Conservation (phyloP, 2,113 vertebrate species). For the Pithys albifrons region DNA sequence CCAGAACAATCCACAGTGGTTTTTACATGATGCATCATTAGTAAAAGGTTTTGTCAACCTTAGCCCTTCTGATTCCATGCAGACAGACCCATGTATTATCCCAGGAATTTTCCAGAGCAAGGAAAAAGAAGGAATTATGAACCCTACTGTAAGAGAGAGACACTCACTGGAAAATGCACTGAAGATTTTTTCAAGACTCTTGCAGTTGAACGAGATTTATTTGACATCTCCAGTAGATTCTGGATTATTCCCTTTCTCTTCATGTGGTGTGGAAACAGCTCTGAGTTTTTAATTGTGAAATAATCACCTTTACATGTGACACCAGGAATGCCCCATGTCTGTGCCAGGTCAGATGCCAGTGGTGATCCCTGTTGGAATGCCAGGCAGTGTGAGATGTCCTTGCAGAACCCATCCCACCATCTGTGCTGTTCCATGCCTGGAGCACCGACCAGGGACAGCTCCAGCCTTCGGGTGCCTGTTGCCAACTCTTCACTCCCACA, state of each 20-base stretch:
- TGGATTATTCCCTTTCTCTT: background rate
- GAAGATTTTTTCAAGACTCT: background rate
- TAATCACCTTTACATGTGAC: background rate
- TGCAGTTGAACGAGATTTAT: background rate
- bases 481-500: background rate
- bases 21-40: constrained; percentile 8
- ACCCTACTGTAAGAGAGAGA: background rate
- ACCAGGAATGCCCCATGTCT: background rate
- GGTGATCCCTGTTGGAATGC: background rate
- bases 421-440: background rate
- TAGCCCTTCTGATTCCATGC: background rate
- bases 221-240: background rate
- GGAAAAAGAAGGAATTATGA: background rate
- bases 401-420: background rate
- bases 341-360: background rate
- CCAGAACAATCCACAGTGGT: background rate
- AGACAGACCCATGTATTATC: background rate
- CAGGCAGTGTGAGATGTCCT: background rate
- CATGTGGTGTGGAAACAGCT: background rate
- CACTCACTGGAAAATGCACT: background rate
- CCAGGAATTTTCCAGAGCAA: background rate
- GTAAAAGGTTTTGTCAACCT: background rate
- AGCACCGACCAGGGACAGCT: constrained; percentile 5
- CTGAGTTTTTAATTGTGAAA: background rate
- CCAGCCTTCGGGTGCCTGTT: constrained; percentile 10